These are phyloP conservation scores for Heliconius sara DNA, from an alignment of 2,888 invertebrate species.

Conservation along the genomic window DNA sequence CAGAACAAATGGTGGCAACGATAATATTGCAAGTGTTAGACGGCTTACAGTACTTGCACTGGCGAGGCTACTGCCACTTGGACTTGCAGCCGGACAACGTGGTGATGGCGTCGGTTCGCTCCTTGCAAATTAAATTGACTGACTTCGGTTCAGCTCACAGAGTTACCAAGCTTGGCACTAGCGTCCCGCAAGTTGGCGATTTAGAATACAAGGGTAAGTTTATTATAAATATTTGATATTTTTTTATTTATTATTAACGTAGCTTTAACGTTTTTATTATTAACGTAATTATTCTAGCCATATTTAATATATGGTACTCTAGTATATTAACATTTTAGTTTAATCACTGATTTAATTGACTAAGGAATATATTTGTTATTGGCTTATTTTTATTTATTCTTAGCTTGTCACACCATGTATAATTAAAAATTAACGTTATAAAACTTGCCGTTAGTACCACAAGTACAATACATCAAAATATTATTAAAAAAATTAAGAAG, in stretches of 20 bases:
- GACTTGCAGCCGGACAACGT: constrained; percentile 98
- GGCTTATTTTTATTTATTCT: too few species aligned
- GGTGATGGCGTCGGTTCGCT: constrained; percentile 93
- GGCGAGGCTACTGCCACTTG: constrained; percentile 94
- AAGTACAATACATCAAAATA: too few species aligned
- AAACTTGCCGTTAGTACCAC: too few species aligned
- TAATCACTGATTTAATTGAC: not conserved
- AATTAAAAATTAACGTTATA: not conserved
- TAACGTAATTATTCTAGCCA: too few species aligned
- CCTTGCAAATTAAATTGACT: constrained; percentile 93
- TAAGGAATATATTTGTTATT: not conserved
- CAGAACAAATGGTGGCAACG: constrained; percentile 95
- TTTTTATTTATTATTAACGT: too few species aligned
- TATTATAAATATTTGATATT: too few species aligned
- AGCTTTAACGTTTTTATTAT: too few species aligned
- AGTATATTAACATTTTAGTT: not conserved
- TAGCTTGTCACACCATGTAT: too few species aligned
- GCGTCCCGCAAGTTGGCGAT: constrained; percentile 88
- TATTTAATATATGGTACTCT: too few species aligned
- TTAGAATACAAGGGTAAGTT: constrained; percentile 88
- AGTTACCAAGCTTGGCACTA: constrained; percentile 90
- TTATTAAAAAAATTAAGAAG: too few species aligned
- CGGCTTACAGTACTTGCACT: constrained; percentile 96
- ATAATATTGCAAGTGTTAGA: constrained; percentile 94
- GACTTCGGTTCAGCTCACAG: constrained; percentile 95